Evolutionary conservation across 1,140 invertebrate genomes (phyloP).

Genomic region (Heliconius congener): DNA sequence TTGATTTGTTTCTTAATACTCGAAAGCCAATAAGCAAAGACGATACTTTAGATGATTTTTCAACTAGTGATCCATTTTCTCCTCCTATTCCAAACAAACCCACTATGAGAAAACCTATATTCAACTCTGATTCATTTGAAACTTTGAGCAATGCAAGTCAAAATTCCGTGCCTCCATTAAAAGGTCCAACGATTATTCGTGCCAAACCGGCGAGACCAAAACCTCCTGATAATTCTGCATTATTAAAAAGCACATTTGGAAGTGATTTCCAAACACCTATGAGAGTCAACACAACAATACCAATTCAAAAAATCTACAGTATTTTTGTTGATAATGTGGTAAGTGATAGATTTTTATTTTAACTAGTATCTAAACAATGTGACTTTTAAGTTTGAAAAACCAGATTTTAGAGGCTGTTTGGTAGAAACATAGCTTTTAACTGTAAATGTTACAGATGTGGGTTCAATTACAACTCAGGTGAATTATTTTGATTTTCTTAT

Average conservation of each 20-base stretch:
- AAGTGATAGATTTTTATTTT: constrained; percentile 45
- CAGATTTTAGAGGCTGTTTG: background rate
- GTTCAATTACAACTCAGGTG: no score
- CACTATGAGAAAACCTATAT: constrained; percentile 56
- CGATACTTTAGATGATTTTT: constrained; percentile 78
- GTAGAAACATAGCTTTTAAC: background rate
- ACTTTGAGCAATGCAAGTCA: constrained; percentile 71
- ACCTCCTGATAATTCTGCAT: constrained; percentile 82
- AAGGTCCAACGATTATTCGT: constrained; percentile 86
- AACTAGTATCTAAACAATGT: background rate
- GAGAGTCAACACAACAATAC: constrained; percentile 71
- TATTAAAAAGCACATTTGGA: constrained; percentile 68
- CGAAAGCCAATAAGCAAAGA: constrained; percentile 77
- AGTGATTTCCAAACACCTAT: constrained; percentile 62
- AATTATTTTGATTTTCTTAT: no score
- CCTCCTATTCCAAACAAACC: constrained; percentile 61
- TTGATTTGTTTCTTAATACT: constrained; percentile 83
- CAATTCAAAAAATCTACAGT: constrained; percentile 68
- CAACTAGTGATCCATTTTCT: constrained; percentile 75
- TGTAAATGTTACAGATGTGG: no score
- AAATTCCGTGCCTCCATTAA: constrained; percentile 63
- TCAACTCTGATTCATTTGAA: constrained; percentile 62
- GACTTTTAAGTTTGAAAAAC: background rate
- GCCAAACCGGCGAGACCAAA: constrained; percentile 89
- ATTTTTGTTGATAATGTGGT: constrained; percentile 63